Evolutionary conservation across 1,140 invertebrate genomes (phyloP).

Genomic region (Eciton burchellii): DNA sequence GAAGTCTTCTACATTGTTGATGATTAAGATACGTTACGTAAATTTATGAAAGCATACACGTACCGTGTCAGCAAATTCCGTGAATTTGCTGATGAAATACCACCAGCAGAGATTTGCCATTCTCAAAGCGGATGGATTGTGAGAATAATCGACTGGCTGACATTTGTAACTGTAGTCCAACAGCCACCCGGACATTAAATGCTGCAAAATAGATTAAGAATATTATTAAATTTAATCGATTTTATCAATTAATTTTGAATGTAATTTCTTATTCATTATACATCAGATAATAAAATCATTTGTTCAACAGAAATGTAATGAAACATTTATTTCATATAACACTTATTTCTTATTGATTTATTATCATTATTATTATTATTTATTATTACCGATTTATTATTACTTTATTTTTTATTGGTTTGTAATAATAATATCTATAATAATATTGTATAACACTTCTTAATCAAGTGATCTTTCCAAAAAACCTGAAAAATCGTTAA

Average conservation of each 20-base stretch:
- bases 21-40: neutral
- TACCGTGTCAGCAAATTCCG: slow-evolving; percentile 98
- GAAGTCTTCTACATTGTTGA: neutral
- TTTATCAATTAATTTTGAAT: neutral
- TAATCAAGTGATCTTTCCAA: too few species aligned
- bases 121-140: slow-evolving; percentile 89
- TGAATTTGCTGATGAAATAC: slow-evolving; percentile 98
- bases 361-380: too few species aligned
- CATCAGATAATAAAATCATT: too few species aligned
- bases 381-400: too few species aligned
- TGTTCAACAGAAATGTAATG: too few species aligned
- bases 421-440: too few species aligned
- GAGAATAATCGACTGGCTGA: slow-evolving; percentile 96
- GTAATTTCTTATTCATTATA: too few species aligned
- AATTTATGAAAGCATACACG: slow-evolving; percentile 80
- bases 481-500: too few species aligned
- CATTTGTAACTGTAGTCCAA: slow-evolving; percentile 96
- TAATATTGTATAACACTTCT: too few species aligned
- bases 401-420: too few species aligned
- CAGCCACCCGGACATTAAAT: slow-evolving; percentile 94
- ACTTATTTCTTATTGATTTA: too few species aligned
- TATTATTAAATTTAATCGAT: neutral
- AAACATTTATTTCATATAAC: too few species aligned
- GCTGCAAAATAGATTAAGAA: slow-evolving; percentile 87
- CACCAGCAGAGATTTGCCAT: slow-evolving; percentile 98